phyloP scores from a whole-genome alignment of 1,140 invertebrate species.

The Megathymus violae region DNA sequence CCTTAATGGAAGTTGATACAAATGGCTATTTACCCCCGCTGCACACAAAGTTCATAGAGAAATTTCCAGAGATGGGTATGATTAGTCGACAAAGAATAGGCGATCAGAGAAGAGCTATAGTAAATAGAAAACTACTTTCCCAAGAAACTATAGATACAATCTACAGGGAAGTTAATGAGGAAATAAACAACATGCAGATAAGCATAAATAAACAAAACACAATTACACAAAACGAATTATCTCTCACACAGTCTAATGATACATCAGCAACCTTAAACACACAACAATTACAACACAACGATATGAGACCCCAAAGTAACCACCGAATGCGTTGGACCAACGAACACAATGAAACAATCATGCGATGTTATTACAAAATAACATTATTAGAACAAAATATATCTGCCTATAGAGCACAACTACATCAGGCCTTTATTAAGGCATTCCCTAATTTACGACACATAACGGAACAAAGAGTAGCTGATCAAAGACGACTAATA shows the following conservation, averaged over 20 bases:
- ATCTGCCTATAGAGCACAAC: constrained; percentile 34
- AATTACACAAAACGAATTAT: background rate
- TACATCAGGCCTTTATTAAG: constrained; percentile 30
- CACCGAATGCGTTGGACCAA: constrained; percentile 22
- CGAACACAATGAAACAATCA: constrained; percentile 31
- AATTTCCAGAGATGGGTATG: constrained; percentile 13
- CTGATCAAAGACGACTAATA: constrained; percentile 28
- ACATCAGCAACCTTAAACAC: background rate
- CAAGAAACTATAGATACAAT: constrained; percentile 32
- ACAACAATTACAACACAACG: background rate
- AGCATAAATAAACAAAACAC: background rate
- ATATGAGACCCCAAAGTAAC: background rate
- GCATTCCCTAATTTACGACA: constrained; percentile 16
- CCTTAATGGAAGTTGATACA: constrained; percentile 18
- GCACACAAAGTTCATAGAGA: constrained; percentile 21
- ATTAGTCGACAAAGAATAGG: constrained; percentile 22
- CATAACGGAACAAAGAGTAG: constrained; percentile 26
- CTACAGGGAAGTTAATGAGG: constrained; percentile 16
- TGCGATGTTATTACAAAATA: constrained; percentile 33
- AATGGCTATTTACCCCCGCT: constrained; percentile 13
- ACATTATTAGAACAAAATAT: constrained; percentile 36
- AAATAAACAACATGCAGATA: background rate
- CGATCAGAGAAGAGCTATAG: constrained; percentile 18
- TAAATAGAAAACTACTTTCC: constrained; percentile 11
- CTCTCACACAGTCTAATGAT: too few species aligned